phyloP scores from a whole-genome alignment of 2,888 invertebrate species.

The Lymantria monacha region DNA sequence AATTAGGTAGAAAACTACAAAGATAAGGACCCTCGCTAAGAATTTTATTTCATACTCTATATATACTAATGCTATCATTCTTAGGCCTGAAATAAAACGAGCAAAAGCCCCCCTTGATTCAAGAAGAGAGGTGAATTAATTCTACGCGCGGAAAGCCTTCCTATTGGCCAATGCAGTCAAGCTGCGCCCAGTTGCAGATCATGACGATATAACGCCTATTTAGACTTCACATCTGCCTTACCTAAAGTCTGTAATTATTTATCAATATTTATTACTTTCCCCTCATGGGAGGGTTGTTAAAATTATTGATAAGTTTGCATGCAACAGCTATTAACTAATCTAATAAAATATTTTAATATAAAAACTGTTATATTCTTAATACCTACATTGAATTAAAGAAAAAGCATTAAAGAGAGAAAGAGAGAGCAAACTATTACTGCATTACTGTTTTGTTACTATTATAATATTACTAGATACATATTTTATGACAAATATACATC shows the following conservation, averaged over 20 bases:
- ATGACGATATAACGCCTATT: conserved; percentile 59
- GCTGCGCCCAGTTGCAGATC: conserved; percentile 78
- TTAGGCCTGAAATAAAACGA: conserved; percentile 14
- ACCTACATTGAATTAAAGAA: too few species aligned
- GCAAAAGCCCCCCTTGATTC: conserved; percentile 30
- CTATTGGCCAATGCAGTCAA: conserved; percentile 66
- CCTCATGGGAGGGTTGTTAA: conserved; percentile 14
- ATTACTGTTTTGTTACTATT: too few species aligned
- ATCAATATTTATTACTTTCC: conserved; percentile 33
- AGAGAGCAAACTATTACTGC: too few species aligned
- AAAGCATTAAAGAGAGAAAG: too few species aligned
- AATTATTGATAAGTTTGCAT: conserved; percentile 25
- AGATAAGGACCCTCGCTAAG: not conserved
- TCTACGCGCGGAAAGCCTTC: conserved; percentile 43
- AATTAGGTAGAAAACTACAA: too few species aligned
- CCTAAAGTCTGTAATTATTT: conserved; percentile 33
- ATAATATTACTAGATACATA: too few species aligned
- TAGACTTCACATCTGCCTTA: conserved; percentile 68
- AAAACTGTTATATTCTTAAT: not conserved
- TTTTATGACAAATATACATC: too few species aligned
- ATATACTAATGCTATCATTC: not conserved
- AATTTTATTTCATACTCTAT: not conserved
- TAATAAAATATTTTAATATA: not conserved
- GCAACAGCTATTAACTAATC: not conserved
- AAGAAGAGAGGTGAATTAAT: conserved; percentile 53